A percentile compares a stretch with the other conserved stretches of the same genome.
Conservation (phyloP, 1,140 invertebrate species). For the Diabrotica undecimpunctata region DNA sequence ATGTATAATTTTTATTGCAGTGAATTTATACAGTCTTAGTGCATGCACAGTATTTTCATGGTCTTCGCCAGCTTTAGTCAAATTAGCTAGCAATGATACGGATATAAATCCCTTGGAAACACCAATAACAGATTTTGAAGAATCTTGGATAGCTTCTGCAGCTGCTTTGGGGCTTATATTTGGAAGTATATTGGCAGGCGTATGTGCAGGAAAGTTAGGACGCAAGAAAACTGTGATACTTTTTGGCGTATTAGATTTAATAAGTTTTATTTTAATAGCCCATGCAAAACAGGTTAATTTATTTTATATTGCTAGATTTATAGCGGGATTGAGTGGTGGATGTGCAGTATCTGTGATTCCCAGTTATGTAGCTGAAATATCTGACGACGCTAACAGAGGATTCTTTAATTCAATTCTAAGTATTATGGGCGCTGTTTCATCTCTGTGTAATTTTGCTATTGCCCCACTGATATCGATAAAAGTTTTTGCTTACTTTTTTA, state of each 20-base stretch:
- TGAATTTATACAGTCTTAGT: neutral
- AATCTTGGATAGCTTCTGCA: neutral
- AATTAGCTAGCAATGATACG: slow-evolving; percentile 17
- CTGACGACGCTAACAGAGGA: slow-evolving; percentile 40
- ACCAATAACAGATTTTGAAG: slow-evolving; percentile 4
- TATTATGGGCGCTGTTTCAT: slow-evolving; percentile 29
- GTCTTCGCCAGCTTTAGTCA: neutral
- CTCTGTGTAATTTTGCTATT: slow-evolving; percentile 50
- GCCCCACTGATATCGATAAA: slow-evolving; percentile 58
- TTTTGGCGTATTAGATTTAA: neutral
- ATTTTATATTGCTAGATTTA: slow-evolving; percentile 3
- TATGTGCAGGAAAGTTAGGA: neutral
- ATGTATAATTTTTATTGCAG: no score
- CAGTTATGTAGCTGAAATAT: slow-evolving; percentile 52
- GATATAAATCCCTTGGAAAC: neutral
- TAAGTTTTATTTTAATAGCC: neutral
- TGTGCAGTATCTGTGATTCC: slow-evolving; percentile 51
- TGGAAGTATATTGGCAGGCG: neutral
- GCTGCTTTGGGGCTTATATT: neutral
- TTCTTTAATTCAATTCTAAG: slow-evolving; percentile 29
- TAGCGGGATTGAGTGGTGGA: slow-evolving; percentile 33
- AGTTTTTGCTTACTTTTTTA: slow-evolving; percentile 50
- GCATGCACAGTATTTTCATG: neutral
- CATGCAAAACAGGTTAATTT: neutral
- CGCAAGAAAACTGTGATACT: neutral